Conservation (phyloP, 2,113 vertebrate species). For the Lipophrys pholis region DNA sequence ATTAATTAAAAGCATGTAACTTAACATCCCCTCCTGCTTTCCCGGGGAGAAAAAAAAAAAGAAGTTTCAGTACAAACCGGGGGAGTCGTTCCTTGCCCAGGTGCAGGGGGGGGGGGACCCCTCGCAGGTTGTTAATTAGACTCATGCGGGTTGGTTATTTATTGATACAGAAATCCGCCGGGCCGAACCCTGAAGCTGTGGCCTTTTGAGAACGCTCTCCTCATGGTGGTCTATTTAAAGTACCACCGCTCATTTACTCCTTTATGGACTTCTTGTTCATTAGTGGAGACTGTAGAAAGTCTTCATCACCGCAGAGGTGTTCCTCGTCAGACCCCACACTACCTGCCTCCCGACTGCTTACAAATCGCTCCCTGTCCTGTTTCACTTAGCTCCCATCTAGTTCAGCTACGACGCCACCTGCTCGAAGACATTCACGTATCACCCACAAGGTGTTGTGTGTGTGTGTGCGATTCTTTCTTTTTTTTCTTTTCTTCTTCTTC, state of each 20-base stretch:
- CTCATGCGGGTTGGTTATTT: conserved; percentile 61
- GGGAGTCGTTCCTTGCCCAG: conserved; percentile 63
- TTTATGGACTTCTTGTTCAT: conserved; percentile 45
- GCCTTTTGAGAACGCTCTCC: conserved; percentile 18
- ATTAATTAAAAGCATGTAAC: conserved; percentile 66
- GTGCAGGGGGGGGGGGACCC: conserved; percentile 52
- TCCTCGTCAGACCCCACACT: not conserved
- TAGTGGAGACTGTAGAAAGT: conserved; percentile 4
- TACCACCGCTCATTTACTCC: conserved; percentile 17
- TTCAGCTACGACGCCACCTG: conserved; percentile 41
- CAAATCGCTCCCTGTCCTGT: conserved; percentile 44
- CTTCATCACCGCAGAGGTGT: conserved; percentile 9
- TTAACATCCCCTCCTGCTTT: conserved; percentile 30
- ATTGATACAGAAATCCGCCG: conserved; percentile 54
- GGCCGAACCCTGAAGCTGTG: conserved; percentile 36
- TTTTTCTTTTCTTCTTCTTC: no score
- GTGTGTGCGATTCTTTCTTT: conserved; percentile 42
- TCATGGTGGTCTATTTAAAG: conserved; percentile 66
- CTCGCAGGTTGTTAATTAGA: conserved; percentile 72
- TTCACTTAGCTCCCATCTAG: conserved; percentile 15
- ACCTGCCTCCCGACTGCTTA: conserved; percentile 22
- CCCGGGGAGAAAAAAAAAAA: conserved; percentile 36
- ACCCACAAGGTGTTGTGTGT: conserved; percentile 10
- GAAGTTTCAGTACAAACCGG: conserved; percentile 58
- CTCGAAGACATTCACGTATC: conserved; percentile 51